These are phyloP conservation scores for Formica selysi DNA, from an alignment of 1,140 invertebrate genomes.

Conservation along the genomic window DNA sequence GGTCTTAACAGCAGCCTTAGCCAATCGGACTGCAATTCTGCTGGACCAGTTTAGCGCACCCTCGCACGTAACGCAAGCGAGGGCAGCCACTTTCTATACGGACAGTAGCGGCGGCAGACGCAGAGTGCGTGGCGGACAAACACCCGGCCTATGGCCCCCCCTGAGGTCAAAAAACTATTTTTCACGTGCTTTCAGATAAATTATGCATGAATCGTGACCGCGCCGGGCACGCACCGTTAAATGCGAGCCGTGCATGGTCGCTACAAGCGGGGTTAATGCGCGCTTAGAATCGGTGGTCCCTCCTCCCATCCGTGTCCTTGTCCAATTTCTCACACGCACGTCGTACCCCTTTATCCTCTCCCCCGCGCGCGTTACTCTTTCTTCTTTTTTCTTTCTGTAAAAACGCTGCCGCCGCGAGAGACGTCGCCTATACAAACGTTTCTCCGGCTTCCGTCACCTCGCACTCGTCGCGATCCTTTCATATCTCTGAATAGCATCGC, in stretches of 20 bases:
- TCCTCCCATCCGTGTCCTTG: slow-evolving; percentile 24
- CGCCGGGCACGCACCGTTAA: slow-evolving; percentile 50
- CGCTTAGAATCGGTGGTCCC: not conserved
- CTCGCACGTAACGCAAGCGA: slow-evolving; percentile 61
- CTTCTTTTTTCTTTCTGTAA: slow-evolving; percentile 13
- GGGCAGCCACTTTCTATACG: slow-evolving; percentile 63
- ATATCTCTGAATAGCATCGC: slow-evolving; percentile 48
- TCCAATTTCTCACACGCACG: slow-evolving; percentile 42
- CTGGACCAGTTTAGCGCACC: slow-evolving; percentile 44
- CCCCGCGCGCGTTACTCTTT: not conserved
- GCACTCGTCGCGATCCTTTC: slow-evolving; percentile 33
- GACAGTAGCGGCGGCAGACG: slow-evolving; percentile 33
- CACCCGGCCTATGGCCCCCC: slow-evolving; percentile 38
- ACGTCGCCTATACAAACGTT: slow-evolving; percentile 38
- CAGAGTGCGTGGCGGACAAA: slow-evolving; percentile 43
- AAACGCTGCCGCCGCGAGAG: slow-evolving; percentile 8
- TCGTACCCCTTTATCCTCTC: slow-evolving; percentile 8
- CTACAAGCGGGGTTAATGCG: not conserved
- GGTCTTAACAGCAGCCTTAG: slow-evolving; percentile 61
- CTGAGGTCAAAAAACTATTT: slow-evolving; percentile 68
- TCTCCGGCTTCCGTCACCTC: slow-evolving; percentile 44
- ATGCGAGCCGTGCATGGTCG: slow-evolving; percentile 36
- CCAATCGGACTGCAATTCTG: slow-evolving; percentile 17
- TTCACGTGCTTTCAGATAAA: slow-evolving; percentile 65
- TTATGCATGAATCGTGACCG: slow-evolving; percentile 64